Percentiles rank a stretch among this genome's conserved stretches.
These are phyloP conservation scores for Platysteira castanea DNA, from an alignment of 2,113 vertebrate species.

Conservation along the genomic window DNA sequence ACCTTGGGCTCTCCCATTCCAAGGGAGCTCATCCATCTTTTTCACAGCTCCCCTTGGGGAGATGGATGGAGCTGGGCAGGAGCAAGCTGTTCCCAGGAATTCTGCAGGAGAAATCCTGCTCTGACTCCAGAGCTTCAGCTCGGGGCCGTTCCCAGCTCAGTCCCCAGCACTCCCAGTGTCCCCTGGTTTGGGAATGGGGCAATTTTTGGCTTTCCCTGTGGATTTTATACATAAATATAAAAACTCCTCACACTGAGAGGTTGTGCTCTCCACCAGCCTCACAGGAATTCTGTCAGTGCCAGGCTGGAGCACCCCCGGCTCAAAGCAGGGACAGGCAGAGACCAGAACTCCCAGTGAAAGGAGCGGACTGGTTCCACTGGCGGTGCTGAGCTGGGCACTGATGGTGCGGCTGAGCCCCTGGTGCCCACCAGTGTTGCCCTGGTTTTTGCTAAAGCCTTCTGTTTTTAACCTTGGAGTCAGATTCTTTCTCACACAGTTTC, in stretches of 20 bases:
- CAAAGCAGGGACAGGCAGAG: not conserved
- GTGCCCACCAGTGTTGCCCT: not conserved
- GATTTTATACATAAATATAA: not conserved
- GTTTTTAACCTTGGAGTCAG: no score
- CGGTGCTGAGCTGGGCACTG: not conserved
- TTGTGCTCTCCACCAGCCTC: not conserved
- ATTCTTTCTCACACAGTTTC: no score
- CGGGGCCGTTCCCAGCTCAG: not conserved
- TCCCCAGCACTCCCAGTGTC: accelerated
- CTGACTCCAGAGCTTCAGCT: not conserved
- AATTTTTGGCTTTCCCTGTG: not conserved
- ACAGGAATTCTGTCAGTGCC: not conserved
- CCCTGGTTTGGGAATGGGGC: not conserved
- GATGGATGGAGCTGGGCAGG: not conserved
- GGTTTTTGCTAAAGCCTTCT: no score
- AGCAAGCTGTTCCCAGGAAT: not conserved
- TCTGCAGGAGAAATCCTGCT: not conserved
- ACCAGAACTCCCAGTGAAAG: not conserved
- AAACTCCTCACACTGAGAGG: no score
- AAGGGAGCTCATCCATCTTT: not conserved
- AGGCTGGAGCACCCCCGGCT: not conserved
- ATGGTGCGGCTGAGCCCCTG: not conserved
- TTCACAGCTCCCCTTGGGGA: not conserved
- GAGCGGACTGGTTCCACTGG: not conserved
- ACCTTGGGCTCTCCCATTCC: not conserved